phyloP scores from a whole-genome alignment of 2,888 invertebrate species.

The Scrobipalpa atriplicella region DNA sequence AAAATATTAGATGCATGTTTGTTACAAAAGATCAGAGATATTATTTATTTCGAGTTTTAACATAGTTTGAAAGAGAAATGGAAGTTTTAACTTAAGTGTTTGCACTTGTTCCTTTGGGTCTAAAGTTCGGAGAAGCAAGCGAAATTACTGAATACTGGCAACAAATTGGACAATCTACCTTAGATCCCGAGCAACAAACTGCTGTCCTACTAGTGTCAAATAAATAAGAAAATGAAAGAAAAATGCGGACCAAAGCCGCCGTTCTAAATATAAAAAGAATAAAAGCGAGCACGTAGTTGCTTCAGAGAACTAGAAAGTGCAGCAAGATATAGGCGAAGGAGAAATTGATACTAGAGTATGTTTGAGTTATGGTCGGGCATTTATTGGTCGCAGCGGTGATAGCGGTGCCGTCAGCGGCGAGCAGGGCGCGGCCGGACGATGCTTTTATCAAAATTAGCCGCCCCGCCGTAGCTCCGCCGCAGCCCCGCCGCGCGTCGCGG shows the following conservation, averaged over 20 bases:
- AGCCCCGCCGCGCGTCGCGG: constrained; percentile 38
- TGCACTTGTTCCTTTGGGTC: too few species aligned
- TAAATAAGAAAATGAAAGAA: too few species aligned
- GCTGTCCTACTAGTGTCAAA: too few species aligned
- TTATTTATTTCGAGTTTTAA: neutral
- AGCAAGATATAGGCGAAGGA: constrained; percentile 18
- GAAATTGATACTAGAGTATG: constrained; percentile 30
- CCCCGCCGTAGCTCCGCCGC: constrained; percentile 46
- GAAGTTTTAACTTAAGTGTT: neutral
- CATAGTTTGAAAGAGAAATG: neutral
- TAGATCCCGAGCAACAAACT: too few species aligned
- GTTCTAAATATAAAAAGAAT: too few species aligned
- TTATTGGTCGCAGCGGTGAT: constrained; percentile 62
- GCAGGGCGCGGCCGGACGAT: constrained; percentile 72
- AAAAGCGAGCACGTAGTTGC: neutral
- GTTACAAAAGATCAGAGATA: neutral
- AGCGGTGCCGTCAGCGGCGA: constrained; percentile 36
- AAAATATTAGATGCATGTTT: neutral
- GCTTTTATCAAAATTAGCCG: constrained; percentile 82
- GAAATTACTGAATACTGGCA: too few species aligned
- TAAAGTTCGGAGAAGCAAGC: too few species aligned
- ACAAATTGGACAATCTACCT: too few species aligned
- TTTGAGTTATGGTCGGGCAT: constrained; percentile 47
- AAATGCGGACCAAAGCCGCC: too few species aligned
- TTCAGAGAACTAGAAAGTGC: constrained; percentile 24